Conservation (phyloP, 2,888 invertebrate genomes). For the Eudasyphora cyanicolor region DNA sequence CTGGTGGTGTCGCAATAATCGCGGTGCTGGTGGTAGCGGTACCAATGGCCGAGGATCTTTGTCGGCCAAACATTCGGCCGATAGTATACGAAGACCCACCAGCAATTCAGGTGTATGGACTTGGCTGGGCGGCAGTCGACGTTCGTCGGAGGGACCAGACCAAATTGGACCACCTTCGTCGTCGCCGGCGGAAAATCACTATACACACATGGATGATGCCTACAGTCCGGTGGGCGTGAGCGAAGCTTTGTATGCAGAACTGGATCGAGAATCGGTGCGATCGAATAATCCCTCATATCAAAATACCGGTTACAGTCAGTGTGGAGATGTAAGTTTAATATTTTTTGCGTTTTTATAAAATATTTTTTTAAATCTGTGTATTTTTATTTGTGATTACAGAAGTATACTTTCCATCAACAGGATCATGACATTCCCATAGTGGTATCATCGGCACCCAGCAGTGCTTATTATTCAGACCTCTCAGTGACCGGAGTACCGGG, state of each 20-base stretch:
- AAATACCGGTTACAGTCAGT: slow-evolving; percentile 85
- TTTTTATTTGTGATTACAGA: slow-evolving; percentile 69
- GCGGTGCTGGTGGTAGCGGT: slow-evolving; percentile 72
- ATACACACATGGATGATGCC: slow-evolving; percentile 86
- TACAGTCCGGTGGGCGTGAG: slow-evolving; percentile 82
- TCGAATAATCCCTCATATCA: slow-evolving; percentile 84
- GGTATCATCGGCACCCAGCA: slow-evolving; percentile 85
- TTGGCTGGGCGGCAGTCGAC: slow-evolving; percentile 78
- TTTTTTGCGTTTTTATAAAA: not conserved
- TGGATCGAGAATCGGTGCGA: slow-evolving; percentile 83
- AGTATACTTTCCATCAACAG: slow-evolving; percentile 79
- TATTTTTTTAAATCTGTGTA: slow-evolving; percentile 19
- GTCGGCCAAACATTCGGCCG: slow-evolving; percentile 79
- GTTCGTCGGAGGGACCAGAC: slow-evolving; percentile 79
- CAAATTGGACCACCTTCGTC: slow-evolving; percentile 81
- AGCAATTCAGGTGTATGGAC: slow-evolving; percentile 80
- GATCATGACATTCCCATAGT: slow-evolving; percentile 81
- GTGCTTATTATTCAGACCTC: slow-evolving; percentile 88
- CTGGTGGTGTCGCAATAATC: slow-evolving; percentile 80
- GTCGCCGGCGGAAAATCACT: slow-evolving; percentile 85
- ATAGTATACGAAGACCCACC: slow-evolving; percentile 80
- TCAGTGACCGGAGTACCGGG: slow-evolving; percentile 81
- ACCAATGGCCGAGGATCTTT: slow-evolving; percentile 77
- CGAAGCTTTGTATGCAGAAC: slow-evolving; percentile 86
- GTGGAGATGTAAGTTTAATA: slow-evolving; percentile 78